Evolutionary conservation across 2,888 invertebrate genomes (phyloP).

Genomic region (Nemoura dubitans): DNA sequence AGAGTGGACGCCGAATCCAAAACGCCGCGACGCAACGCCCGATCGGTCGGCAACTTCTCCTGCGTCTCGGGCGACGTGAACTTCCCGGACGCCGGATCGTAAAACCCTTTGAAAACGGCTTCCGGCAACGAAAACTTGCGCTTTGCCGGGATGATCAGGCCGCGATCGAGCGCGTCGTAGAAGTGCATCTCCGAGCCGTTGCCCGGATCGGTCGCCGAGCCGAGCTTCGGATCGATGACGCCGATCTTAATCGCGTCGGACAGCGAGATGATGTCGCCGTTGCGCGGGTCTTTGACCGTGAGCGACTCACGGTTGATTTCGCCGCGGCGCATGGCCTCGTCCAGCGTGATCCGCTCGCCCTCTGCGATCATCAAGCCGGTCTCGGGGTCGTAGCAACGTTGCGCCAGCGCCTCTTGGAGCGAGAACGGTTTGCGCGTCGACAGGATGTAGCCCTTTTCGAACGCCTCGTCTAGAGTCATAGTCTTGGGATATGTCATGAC

Average conservation of each 20-base stretch:
- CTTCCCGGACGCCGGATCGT: conserved; percentile 84
- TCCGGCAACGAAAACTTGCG: conserved; percentile 85
- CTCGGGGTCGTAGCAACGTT: conserved; percentile 79
- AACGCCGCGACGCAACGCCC: conserved; percentile 84
- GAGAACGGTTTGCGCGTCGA: conserved; percentile 83
- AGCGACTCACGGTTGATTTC: conserved; percentile 80
- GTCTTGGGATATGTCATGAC: conserved; percentile 71
- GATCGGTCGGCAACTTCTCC: conserved; percentile 81
- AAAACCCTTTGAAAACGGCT: conserved; percentile 91
- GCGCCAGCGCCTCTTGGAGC: conserved; percentile 82
- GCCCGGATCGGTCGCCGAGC: conserved; percentile 80
- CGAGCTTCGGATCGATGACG: conserved; percentile 80
- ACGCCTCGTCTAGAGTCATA: conserved; percentile 79
- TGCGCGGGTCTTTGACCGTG: conserved; percentile 81
- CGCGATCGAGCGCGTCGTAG: conserved; percentile 84
- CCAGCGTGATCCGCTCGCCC: conserved; percentile 73
- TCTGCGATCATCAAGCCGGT: conserved; percentile 74
- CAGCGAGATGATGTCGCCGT: conserved; percentile 81
- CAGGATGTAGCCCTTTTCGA: conserved; percentile 81
- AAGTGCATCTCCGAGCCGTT: conserved; percentile 79
- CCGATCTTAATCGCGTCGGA: conserved; percentile 80
- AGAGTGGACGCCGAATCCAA: conserved; percentile 87
- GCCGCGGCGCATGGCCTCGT: conserved; percentile 77
- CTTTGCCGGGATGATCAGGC: conserved; percentile 82
- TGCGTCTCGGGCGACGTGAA: conserved; percentile 83